Conservation (phyloP, 1,140 invertebrate species). For the Chlorops oryzae region DNA sequence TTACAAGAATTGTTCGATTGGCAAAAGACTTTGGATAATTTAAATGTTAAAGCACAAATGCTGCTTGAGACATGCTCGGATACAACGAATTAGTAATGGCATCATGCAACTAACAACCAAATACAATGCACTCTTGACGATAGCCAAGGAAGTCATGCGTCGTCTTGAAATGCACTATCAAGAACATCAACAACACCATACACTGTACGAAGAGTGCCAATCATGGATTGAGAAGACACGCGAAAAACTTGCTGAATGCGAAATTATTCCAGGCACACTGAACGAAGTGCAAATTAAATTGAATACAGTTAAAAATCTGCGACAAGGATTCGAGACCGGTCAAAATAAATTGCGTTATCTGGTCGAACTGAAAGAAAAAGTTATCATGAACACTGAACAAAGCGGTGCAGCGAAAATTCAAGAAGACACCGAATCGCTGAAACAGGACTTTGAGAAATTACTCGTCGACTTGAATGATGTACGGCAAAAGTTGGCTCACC, state of each 20-base stretch:
- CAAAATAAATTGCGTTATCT: constrained; percentile 86
- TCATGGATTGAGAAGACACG: constrained; percentile 83
- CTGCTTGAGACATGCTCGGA: constrained; percentile 88
- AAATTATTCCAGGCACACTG: constrained; percentile 67
- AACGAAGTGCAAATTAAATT: constrained; percentile 78
- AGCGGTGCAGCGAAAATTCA: constrained; percentile 78
- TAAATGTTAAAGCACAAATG: constrained; percentile 88
- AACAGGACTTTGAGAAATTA: constrained; percentile 81
- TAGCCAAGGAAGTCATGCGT: constrained; percentile 90
- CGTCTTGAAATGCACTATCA: constrained; percentile 85
- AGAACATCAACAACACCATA: constrained; percentile 84
- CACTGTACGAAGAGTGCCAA: constrained; percentile 82
- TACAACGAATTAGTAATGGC: constrained; percentile 85
- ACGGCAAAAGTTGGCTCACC: constrained; percentile 63
- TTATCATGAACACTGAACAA: constrained; percentile 86
- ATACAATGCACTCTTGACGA: constrained; percentile 83
- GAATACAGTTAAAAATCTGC: constrained; percentile 73
- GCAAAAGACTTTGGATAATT: constrained; percentile 83
- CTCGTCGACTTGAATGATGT: constrained; percentile 72
- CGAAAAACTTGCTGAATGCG: constrained; percentile 73
- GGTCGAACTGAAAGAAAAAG: constrained; percentile 84
- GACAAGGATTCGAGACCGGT: constrained; percentile 81
- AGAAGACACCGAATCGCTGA: constrained; percentile 81
- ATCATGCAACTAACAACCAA: constrained; percentile 91
- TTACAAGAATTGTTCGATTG: constrained; percentile 88